These are phyloP conservation scores for Pseudanteris insignis DNA, from an alignment of 2,888 invertebrate genomes.

Conservation along the genomic window DNA sequence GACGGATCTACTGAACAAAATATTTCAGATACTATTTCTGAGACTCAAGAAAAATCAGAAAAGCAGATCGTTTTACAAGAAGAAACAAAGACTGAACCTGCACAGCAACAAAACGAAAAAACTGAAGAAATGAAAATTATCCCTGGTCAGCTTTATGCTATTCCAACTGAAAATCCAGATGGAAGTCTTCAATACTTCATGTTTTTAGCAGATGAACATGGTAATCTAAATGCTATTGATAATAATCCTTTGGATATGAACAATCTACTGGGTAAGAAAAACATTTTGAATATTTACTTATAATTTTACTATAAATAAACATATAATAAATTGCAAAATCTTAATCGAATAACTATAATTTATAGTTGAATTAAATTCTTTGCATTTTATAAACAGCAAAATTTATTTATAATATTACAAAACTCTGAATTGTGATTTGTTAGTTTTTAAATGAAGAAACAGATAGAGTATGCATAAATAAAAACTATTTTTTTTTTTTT, in stretches of 20 bases:
- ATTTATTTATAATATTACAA: no score
- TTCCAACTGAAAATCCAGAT: conserved; percentile 78
- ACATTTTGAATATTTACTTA: no score
- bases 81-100: conserved; percentile 29
- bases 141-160: conserved; percentile 76
- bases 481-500: no score
- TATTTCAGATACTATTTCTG: conserved; percentile 39
- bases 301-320: no score
- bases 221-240: conserved; percentile 77
- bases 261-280: not conserved
- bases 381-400: no score
- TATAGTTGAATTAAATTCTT: no score
- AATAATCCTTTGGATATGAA: no score
- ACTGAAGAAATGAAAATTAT: conserved; percentile 65
- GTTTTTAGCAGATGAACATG: conserved; percentile 76
- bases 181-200: conserved; percentile 79
- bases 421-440: no score
- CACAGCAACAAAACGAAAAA: conserved; percentile 7
- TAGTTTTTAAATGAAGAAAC: no score
- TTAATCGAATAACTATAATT: no score
- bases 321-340: no score
- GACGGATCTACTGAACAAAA: conserved; percentile 49
- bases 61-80: conserved; percentile 40
- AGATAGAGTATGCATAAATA: no score
- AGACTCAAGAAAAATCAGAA: conserved; percentile 46